Base-by-base conservation (phyloP, 2,113 vertebrate species). In the Toxotes jaculatrix region DNA sequence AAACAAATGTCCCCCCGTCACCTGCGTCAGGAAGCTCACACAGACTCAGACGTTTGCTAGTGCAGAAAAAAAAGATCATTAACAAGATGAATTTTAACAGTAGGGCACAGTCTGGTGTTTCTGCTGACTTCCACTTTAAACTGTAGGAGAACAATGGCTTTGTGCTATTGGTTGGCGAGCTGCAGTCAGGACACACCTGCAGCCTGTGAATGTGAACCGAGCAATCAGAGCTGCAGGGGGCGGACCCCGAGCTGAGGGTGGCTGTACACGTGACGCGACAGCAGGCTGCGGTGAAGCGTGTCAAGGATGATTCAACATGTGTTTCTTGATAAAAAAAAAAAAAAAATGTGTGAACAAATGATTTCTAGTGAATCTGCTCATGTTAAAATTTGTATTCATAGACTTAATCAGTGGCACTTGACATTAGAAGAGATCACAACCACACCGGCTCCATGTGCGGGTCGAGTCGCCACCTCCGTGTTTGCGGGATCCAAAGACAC, bases 281-380 rank as follows among this genome's bases (percentile, higher is more conserved):
- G 61, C 71, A 45, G 84, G 76, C 77, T 43, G 76, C 43, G 17
- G 31, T 9, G 71, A 74, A 79, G 88, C 74, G n/a, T 88, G 87
- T 65, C 77, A 8, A 3, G 77, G 66, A 74, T 77, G 87, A 77
- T n/a, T 75, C 83, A 83, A 91, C 94, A 88, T 91, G 93, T 93
- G 90, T 83, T 86, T 67, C 12, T 32, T 3, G 23, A 0, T 40
- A 43, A 65, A 62, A 27, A 27, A 27, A 27, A 27, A 27, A 27
- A 27, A 27, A 27, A 27, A 74, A 76, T 70, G 75, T 73, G 62
- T 43, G 42, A 87, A 68, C 9, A 62, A 66, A 77, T 47, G 17
- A 34, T 64, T 75, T 83, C 4, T 11, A 10, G 17, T 21, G 32
- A 23, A 38, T 43, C 68, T 59, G 43, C 68, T 80, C 57, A 14